phyloP scores from a whole-genome alignment of 2,797 vertebrate genomes.

The Nothura maculosa region DNA sequence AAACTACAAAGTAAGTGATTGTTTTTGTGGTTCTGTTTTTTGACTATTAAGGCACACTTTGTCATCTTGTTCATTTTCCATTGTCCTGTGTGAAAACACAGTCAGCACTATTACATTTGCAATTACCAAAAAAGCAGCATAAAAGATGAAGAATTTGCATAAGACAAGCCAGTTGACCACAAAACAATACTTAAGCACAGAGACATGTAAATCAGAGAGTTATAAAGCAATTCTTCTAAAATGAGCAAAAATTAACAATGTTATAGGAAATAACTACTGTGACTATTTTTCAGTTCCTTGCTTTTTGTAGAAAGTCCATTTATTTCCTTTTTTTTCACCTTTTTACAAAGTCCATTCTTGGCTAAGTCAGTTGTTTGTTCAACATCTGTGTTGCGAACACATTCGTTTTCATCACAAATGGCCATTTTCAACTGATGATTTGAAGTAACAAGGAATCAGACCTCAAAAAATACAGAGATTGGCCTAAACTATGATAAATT shows the following conservation, averaged over 20 bases:
- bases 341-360: not conserved
- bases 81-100: not conserved
- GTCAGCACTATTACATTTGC: constrained; percentile 16
- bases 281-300: not conserved
- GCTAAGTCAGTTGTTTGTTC: not conserved
- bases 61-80: constrained; percentile 37
- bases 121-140: not conserved
- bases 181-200: not conserved
- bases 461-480: not conserved
- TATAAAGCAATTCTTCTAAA: not conserved
- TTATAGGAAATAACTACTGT: not conserved
- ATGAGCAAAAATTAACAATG: not conserved
- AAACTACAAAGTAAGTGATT: not conserved
- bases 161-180: not conserved
- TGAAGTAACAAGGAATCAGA: not conserved
- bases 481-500: not conserved
- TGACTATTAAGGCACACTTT: not conserved
- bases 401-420: not conserved
- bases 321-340: not conserved
- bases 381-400: not conserved
- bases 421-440: not conserved
- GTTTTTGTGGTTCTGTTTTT: constrained; percentile 16
- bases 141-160: not conserved
- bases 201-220: not conserved
- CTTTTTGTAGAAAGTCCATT: not conserved